These are phyloP conservation scores for Sorex maritimensis DNA, from an alignment of 2,797 vertebrate genomes.

Conservation along the genomic window DNA sequence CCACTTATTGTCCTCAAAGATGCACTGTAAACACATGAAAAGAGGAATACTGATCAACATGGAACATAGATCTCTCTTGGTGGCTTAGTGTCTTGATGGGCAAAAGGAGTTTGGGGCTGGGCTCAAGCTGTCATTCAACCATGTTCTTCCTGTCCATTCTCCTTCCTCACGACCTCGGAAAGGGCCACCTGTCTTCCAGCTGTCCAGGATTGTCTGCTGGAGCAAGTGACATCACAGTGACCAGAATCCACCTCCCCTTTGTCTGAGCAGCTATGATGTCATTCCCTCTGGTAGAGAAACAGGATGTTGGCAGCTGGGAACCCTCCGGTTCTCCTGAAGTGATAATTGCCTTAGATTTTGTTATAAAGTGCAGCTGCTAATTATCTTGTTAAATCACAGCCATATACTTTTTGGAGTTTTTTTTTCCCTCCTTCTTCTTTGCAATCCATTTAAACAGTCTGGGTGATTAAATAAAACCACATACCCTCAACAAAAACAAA, in stretches of 20 bases:
- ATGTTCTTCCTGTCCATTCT: conserved; percentile 27
- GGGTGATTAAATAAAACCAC: conserved; percentile 86
- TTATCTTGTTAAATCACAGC: conserved; percentile 88
- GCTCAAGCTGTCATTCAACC: not conserved
- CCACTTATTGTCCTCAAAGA: not conserved
- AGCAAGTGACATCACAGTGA: conserved; percentile 85
- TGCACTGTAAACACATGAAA: not conserved
- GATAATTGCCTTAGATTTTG: conserved; percentile 88
- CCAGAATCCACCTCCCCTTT: conserved; percentile 83
- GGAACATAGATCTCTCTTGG: not conserved
- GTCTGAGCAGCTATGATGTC: conserved; percentile 87
- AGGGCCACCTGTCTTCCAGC: conserved; percentile 74
- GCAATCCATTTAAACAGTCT: conserved; percentile 85
- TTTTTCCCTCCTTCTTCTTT: conserved; percentile 77
- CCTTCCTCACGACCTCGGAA: conserved; percentile 48
- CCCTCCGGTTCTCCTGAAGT: conserved; percentile 88
- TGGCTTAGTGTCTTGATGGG: not conserved
- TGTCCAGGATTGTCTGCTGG: conserved; percentile 76
- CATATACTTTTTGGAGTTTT: conserved; percentile 85
- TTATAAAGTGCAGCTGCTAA: conserved; percentile 88
- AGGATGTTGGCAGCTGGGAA: conserved; percentile 87
- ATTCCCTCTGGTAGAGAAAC: conserved; percentile 86
- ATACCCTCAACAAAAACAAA: conserved; percentile 85
- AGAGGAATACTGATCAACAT: conserved; percentile 3
- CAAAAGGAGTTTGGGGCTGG: not conserved